Conservation (phyloP, 2,113 vertebrate species). For the Catharus minimus region DNA sequence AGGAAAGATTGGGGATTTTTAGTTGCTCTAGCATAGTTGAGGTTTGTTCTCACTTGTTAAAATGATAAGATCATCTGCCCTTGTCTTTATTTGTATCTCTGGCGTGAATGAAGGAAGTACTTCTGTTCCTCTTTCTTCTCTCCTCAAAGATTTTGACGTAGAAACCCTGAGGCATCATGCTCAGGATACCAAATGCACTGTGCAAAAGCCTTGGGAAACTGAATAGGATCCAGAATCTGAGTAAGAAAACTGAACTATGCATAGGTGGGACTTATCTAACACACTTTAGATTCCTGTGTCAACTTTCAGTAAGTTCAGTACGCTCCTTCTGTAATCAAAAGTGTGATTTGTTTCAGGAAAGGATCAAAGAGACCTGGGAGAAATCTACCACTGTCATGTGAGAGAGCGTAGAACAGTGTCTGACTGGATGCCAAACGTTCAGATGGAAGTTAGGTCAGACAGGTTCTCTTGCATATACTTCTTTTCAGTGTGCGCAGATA, state of each 20-base stretch:
- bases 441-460: background rate
- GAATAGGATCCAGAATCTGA: background rate
- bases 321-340: background rate
- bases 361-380: background rate
- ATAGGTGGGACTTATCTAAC: background rate
- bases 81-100: slow-evolving; percentile 22
- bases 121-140: slow-evolving; percentile 19
- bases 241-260: background rate
- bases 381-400: background rate
- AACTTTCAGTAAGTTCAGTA: background rate
- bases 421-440: background rate
- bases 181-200: background rate
- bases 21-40: background rate
- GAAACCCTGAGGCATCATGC: background rate
- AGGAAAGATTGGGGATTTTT: background rate
- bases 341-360: background rate
- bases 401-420: background rate
- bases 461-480: background rate
- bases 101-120: background rate
- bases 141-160: slow-evolving; percentile 1
- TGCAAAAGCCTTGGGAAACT: background rate
- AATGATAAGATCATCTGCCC: slow-evolving; percentile 18
- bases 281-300: background rate
- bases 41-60: slow-evolving; percentile 29
- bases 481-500: background rate